Base-by-base conservation (phyloP, 2,113 vertebrate genomes). In the Actenoides lindsayi region DNA sequence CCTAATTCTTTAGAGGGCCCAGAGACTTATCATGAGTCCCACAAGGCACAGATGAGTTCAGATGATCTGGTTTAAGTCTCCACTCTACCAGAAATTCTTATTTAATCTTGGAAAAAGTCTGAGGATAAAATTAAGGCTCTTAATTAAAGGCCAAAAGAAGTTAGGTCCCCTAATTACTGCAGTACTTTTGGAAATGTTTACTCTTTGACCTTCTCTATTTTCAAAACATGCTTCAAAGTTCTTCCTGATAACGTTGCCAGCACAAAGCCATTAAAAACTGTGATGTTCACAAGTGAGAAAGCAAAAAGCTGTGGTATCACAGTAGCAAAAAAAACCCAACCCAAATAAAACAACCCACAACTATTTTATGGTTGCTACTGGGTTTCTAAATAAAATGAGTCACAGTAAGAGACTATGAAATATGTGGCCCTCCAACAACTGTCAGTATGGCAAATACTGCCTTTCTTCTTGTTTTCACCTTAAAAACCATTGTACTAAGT, bases 101-200 rank as follows among this genome's bases (percentile, higher is more conserved):
- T 69, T 89, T 90, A 83, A 90, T 86, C 92, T 93, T 83, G 25
- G 63, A 31, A 95, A 95, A 91, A 69, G 31, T 89, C 67, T 62
- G 21, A 94, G 68, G 93, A 96, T 79, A 94, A 94, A 94, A 92
- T 86, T 83, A 93, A 81, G 54, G 30, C 28, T 87, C 20, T 91
- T 95, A 96, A 95, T 95, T 94, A 95, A 80, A 86, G 24, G 46
- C 63, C 80, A 56, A 94, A 86, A 50, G 31, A 94, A 91, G 42
- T 69, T 91, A 82, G 30, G 30, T 48, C 16, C 28, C 39, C 48
- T 95, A 87, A 93, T 89, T 93, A 84, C 44, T 73, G 44, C 42
- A 78, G 33, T 39, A 64, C 42, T 92, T 92, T 39, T 83, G 60
- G n/a, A 94, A 90, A 78, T 82, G 50, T 94, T 95, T 95, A 90